A percentile compares a stretch with the other conserved stretches of the same genome.
Evolutionary conservation across 1,140 invertebrate genomes (phyloP).

Genomic region (Ganaspis sp.): DNA sequence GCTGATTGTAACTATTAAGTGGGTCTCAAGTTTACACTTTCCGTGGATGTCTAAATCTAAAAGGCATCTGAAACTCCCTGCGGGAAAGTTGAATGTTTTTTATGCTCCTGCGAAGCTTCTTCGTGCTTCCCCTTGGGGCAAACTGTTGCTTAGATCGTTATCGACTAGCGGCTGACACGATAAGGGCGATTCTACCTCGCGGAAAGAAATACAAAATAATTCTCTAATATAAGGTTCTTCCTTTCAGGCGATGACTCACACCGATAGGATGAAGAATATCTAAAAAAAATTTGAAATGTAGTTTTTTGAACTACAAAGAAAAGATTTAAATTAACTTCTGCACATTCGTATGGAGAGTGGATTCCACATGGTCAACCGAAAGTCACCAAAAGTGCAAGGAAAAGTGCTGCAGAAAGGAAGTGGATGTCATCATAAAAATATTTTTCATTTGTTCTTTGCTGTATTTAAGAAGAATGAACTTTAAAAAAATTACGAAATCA

Average conservation of each 20-base stretch:
- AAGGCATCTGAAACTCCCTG: conserved; percentile 30
- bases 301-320: no score
- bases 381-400: no score
- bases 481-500: no score
- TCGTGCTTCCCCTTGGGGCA: conserved; percentile 45
- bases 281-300: no score
- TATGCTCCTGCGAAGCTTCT: conserved; percentile 51
- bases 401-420: no score
- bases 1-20: conserved; percentile 28
- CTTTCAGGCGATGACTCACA: not conserved
- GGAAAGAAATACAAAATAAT: conserved; percentile 6
- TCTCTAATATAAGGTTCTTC: conserved; percentile 11
- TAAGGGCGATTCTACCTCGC: conserved; percentile 41
- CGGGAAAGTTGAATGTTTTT: conserved; percentile 59
- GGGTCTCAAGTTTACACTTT: conserved; percentile 27
- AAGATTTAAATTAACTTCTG: no score
- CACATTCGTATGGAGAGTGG: no score
- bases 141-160: conserved; percentile 66
- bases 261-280: not conserved
- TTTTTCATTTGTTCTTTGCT: no score
- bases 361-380: no score
- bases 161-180: conserved; percentile 44
- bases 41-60: conserved; percentile 21
- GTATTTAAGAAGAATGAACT: no score
- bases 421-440: no score